Base-by-base conservation (phyloP, 2,113 vertebrate species). In the Crotalus tigris region DNA sequence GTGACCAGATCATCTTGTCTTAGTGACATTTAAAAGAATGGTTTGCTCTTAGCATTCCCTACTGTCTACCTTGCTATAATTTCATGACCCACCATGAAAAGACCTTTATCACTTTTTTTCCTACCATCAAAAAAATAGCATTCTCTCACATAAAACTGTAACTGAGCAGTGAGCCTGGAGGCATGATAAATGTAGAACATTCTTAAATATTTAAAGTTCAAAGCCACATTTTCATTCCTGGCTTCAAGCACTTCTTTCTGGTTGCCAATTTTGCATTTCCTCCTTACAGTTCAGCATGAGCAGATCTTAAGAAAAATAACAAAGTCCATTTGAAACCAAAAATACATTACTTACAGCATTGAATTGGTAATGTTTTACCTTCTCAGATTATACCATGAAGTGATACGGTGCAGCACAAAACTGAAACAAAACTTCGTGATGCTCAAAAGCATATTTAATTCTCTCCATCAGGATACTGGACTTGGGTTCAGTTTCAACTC, bases 121-220 rank as follows among this genome's bases (percentile, higher is more conserved):
- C 7, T 13, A 95, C 93, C 3, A 90, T 81, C 49, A 91, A 90
- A 92, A 51, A 69, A 91, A 64, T 13, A 96, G 17, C 57, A 94
- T 17, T 92, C 26, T 93, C 57, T 64, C 75, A 91, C 39, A 94
- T 51, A 94, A 97, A 95, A 95, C 33, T 85, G 57, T n/a, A 53
- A 88, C n/a, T 69, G 17, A 93, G 0, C 13, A 92, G 93, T 26
- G 61, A 59, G 7, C 90, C 93, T 59, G 88, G 93, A 96, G 92
- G 24, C 10, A 87, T 51, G 6, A 92, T 89, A 94, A 95, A 94
- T 93, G 94, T 58, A 91, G 39, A 89, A 0, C 9, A 81, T 94
- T 94, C 94, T 94, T 53, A 93, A 93, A 95, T 94, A 94, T 95
- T 94, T 95, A 95, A 95, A 75, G 92, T 94, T 21, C 89, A 93